These are phyloP conservation scores for Drosophila recens DNA, from an alignment of 2,888 invertebrate species.

Conservation along the genomic window DNA sequence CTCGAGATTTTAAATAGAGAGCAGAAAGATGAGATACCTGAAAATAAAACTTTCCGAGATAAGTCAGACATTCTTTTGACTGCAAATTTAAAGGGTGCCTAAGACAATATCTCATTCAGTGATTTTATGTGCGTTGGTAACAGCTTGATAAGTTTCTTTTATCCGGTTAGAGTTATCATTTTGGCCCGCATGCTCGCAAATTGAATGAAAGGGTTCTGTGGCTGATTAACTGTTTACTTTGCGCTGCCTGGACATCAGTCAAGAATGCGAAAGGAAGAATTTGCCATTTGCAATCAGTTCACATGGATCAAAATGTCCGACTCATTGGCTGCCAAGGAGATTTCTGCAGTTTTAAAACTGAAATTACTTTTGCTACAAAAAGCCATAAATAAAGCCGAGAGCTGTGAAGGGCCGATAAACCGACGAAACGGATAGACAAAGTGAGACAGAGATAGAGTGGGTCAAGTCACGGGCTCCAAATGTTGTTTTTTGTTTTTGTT, in stretches of 20 bases:
- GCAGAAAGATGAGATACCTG: no score
- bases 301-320: slow-evolving; percentile 13
- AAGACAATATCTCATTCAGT: neutral
- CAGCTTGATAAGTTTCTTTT: neutral
- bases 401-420: slow-evolving; percentile 13
- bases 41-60: no score
- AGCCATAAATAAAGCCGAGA: slow-evolving; percentile 46
- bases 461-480: slow-evolving; percentile 37
- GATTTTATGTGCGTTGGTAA: neutral
- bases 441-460: slow-evolving; percentile 14
- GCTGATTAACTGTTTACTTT: slow-evolving; percentile 3
- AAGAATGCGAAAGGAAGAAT: neutral
- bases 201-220: neutral
- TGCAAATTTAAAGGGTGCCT: neutral
- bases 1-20: no score
- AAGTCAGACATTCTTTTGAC: neutral
- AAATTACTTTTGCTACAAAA: slow-evolving; percentile 33
- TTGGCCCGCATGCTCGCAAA: neutral
- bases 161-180: neutral
- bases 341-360: slow-evolving; percentile 24
- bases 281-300: slow-evolving; percentile 13
- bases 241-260: neutral
- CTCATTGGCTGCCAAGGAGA: slow-evolving; percentile 1
- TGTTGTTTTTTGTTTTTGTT: slow-evolving; percentile 17
- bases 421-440: neutral